phyloP scores from a whole-genome alignment of 1,140 invertebrate species.

The Cardiocondyla obscurior region DNA sequence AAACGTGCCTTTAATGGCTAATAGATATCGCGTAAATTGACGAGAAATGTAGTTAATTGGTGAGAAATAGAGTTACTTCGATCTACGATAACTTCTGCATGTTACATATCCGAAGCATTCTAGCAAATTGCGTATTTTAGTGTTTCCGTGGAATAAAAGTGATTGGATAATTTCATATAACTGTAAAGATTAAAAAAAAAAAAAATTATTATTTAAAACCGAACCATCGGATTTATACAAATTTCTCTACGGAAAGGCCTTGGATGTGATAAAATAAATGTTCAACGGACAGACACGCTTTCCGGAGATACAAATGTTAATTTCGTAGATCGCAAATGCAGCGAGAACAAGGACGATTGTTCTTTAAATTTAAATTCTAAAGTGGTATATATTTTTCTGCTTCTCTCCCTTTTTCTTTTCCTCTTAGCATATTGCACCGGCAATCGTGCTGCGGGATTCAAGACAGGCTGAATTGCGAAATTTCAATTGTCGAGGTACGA shows the following conservation, averaged over 20 bases:
- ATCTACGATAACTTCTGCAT: background rate
- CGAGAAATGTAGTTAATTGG: background rate
- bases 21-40: constrained; percentile 22
- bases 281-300: background rate
- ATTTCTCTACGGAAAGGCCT: background rate
- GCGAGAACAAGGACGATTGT: background rate
- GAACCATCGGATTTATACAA: no score
- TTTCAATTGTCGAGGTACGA: constrained; percentile 68
- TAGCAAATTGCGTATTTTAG: background rate
- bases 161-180: background rate
- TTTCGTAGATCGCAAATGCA: background rate
- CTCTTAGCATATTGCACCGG: constrained; percentile 5
- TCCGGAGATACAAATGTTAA: background rate
- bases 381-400: constrained; percentile 26
- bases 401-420: background rate
- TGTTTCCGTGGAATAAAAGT: background rate
- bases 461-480: constrained; percentile 57
- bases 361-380: background rate
- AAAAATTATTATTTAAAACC: no score
- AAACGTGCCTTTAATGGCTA: constrained; percentile 25
- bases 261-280: background rate
- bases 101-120: background rate
- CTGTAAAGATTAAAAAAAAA: background rate
- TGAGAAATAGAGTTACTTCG: background rate
- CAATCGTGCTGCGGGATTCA: constrained; percentile 35